These are phyloP conservation scores for Stenodema calcarata DNA, from an alignment of 2,888 invertebrate genomes.

Conservation along the genomic window DNA sequence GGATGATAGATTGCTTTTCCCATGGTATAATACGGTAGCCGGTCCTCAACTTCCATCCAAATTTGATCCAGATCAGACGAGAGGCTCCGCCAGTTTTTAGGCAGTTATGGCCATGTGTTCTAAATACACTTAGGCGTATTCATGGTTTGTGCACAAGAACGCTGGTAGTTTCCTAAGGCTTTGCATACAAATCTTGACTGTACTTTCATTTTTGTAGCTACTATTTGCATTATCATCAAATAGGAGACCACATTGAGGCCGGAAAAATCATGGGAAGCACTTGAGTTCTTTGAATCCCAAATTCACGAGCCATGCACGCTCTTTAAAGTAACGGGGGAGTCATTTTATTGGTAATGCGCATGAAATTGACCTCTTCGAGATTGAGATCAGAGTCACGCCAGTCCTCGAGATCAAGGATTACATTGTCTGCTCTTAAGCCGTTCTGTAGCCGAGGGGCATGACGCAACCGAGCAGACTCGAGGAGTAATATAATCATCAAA, in stretches of 20 bases:
- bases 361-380: slow-evolving; percentile 19
- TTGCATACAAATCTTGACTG: too few species aligned
- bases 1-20: too few species aligned
- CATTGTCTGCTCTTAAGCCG: slow-evolving; percentile 9
- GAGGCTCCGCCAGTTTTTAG: too few species aligned
- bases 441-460: neutral
- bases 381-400: slow-evolving; percentile 30
- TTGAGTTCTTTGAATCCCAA: neutral
- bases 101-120: too few species aligned
- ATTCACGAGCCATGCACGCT: neutral
- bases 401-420: slow-evolving; percentile 4
- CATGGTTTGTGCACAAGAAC: too few species aligned
- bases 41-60: neutral
- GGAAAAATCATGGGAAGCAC: neutral
- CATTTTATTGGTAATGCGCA: slow-evolving; percentile 23
- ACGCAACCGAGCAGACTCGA: neutral
- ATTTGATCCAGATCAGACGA: too few species aligned
- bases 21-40: neutral
- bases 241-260: too few species aligned
- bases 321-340: neutral
- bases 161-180: too few species aligned
- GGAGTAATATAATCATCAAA: neutral
- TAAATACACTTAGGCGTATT: too few species aligned
- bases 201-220: too few species aligned
- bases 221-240: too few species aligned